These are phyloP conservation scores for Ornithoptera priamus DNA, from an alignment of 2,888 invertebrate genomes.

Conservation along the genomic window DNA sequence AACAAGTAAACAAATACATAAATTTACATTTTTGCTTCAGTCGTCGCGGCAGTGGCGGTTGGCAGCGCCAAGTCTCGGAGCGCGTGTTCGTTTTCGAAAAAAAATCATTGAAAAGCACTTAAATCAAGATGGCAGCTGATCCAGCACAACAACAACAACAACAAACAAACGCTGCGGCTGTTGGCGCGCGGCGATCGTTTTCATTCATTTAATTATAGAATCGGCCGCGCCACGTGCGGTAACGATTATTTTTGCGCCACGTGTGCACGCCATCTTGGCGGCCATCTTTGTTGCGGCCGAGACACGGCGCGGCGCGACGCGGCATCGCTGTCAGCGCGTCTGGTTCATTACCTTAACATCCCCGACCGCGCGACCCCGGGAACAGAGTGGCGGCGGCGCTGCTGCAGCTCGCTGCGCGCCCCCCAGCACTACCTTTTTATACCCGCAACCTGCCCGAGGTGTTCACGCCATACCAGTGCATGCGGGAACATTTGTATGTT, in stretches of 20 bases:
- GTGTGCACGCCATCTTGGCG: conserved; percentile 36
- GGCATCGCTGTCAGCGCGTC: conserved; percentile 31
- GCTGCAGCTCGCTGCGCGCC: too few relatives aligned
- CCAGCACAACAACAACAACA: background rate
- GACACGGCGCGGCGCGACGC: conserved; percentile 31
- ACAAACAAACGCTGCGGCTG: background rate
- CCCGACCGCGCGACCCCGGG: conserved; percentile 31
- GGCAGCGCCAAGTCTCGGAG: background rate
- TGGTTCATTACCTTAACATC: conserved; percentile 33
- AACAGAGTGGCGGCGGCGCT: conserved; percentile 24
- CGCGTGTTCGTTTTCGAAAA: background rate
- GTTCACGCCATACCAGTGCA: too few relatives aligned
- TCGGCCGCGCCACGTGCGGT: conserved; percentile 34
- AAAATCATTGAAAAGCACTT: background rate
- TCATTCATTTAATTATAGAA: conserved; percentile 30
- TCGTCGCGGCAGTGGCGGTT: too few relatives aligned
- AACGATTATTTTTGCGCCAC: conserved; percentile 35
- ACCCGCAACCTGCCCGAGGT: too few relatives aligned
- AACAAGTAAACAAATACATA: too few relatives aligned
- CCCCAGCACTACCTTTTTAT: too few relatives aligned
- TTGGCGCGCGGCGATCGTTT: conserved; percentile 23
- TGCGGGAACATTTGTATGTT: too few relatives aligned
- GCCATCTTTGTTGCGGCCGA: conserved; percentile 34
- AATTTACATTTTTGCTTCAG: too few relatives aligned
- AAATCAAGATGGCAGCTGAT: background rate